Conservation (phyloP, 2,888 invertebrate species). For the Trissolcus brochymenae region DNA sequence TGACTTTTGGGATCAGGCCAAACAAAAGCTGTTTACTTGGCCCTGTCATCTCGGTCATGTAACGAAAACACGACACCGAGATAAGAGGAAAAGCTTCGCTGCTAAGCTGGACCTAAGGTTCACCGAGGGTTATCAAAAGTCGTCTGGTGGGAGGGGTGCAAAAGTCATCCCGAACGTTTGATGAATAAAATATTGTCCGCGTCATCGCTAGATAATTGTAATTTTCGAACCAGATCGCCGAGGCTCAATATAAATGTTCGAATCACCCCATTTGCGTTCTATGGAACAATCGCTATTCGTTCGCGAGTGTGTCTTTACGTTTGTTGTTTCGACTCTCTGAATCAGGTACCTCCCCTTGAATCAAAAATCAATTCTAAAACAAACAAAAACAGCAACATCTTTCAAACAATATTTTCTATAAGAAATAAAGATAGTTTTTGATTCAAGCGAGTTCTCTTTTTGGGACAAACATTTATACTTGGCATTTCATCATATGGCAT, state of each 20-base stretch:
- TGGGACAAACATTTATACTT: not conserved
- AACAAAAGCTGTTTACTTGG: conserved; percentile 40
- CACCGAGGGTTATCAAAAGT: conserved; percentile 65
- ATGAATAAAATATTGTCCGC: conserved; percentile 60
- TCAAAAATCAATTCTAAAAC: too few relatives aligned
- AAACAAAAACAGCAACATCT: too few relatives aligned
- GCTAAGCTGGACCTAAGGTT: conserved; percentile 57
- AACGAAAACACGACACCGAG: not conserved
- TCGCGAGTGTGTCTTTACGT: conserved; percentile 4
- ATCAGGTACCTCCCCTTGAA: conserved; percentile 9
- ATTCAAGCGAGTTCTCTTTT: too few relatives aligned
- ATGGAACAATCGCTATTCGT: conserved; percentile 51
- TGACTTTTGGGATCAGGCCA: conserved; percentile 16
- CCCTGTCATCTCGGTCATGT: conserved; percentile 36
- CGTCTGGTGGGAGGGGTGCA: conserved; percentile 60
- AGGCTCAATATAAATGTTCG: conserved; percentile 67
- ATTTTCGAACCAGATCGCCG: conserved; percentile 18
- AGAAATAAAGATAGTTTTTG: too few relatives aligned
- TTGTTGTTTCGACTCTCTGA: conserved; percentile 3
- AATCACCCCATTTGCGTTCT: conserved; percentile 51
- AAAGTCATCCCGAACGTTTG: conserved; percentile 67
- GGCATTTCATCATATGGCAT: not conserved
- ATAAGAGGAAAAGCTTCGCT: conserved; percentile 23
- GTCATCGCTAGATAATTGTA: conserved; percentile 59
- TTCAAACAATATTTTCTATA: too few relatives aligned